Evolutionary conservation across 1,140 invertebrate genomes (phyloP), one percentile per base, ranked within the genome.

Genomic region (Nasonia longicornis): DNA sequence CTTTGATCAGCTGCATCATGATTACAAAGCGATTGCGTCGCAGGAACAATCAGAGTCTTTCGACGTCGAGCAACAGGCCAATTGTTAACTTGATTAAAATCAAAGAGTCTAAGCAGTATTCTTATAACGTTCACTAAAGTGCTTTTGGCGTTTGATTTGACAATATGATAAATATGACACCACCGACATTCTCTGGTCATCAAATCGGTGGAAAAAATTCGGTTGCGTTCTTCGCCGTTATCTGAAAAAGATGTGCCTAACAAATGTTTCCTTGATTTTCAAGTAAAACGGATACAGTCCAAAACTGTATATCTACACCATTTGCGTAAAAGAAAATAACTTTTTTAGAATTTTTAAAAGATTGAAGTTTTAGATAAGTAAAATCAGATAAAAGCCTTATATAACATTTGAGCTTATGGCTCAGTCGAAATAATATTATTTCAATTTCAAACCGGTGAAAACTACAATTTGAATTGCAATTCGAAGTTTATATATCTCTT

Each of bases 51-150:
- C 78, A 12, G 83, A 85, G 20, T 77, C 84, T 67, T 67, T 31
- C 38, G 78, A 85, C 0, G 86, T 84, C n/a, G 85, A 86, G 72
- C 86, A 85, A 84, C 58, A 73, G 12, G 20, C 10, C 48, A 72
- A 38, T 22, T 73, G 7, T 79, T 79, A 58, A 63, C 22, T 75
- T 67, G 7, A 67, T 67, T 29, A 29, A 31, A 52, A 67, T 35
- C 72, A 75, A 74, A 52, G 2, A 75, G 72, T 70, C 69, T 80
- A 16, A 80, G 16, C 69, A 71, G 35, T 71, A 38, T 71, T 71
- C 35, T 58, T 6, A 58, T n/a, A 58, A 58, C 20, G 52, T n/a
- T 58, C 20, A 58, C 52, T n/a, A 58, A 58, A 58, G 20, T 58
- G 52, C 52, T 58, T 58, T n/a, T n/a, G 52, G 52, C 20, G 20